Conservation (phyloP, 2,113 vertebrate genomes). For the Urocynchramus pylzowi region DNA sequence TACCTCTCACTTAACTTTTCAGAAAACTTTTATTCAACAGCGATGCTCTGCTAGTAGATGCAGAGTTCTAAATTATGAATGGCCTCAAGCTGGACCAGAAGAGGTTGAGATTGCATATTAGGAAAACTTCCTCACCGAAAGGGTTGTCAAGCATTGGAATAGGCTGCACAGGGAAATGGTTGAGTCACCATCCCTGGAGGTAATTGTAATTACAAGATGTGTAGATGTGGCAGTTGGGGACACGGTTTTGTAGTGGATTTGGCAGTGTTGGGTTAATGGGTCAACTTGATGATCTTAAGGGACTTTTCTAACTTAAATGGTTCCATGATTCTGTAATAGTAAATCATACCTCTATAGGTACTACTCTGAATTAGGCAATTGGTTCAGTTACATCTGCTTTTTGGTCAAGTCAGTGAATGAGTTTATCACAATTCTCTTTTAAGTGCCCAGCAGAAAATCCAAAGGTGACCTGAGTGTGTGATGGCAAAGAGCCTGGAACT, state of each 20-base stretch:
- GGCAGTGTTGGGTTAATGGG: not conserved
- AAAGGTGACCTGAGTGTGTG: not conserved
- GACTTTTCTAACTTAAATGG: not conserved
- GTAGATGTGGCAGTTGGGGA: not conserved
- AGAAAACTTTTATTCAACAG: not conserved
- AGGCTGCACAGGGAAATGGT: not conserved
- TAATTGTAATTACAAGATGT: not conserved
- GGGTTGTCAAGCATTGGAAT: not conserved
- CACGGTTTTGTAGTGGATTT: not conserved
- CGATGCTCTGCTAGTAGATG: not conserved
- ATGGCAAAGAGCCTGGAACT: not conserved
- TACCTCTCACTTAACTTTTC: not conserved
- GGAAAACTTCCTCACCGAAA: not conserved
- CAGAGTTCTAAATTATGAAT: not conserved
- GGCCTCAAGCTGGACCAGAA: not conserved
- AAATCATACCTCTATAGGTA: not conserved
- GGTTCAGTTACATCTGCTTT: not conserved
- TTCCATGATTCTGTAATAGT: not conserved
- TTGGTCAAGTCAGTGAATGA: not conserved
- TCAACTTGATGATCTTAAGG: not conserved
- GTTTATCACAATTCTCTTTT: not conserved
- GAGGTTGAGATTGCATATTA: not conserved
- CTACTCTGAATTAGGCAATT: not conserved
- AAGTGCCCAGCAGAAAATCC: not conserved
- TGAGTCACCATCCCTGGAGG: not conserved